Evolutionary conservation across 2,113 vertebrate species (phyloP).

Genomic region (Forbesichthys agassizii): DNA sequence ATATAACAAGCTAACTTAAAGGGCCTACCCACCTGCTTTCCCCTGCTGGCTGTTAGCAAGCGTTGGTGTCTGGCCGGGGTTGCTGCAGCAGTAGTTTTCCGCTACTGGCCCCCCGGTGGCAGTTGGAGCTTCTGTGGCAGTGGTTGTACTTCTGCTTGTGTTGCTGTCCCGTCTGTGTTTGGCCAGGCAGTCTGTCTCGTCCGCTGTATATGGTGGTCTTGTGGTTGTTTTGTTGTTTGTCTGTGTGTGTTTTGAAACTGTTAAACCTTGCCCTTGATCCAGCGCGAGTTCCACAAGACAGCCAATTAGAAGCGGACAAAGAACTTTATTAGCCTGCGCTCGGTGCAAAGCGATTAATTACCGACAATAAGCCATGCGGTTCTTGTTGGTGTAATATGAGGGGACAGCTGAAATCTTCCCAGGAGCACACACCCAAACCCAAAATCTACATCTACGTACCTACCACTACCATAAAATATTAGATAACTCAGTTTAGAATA

Average conservation of each 20-base stretch:
- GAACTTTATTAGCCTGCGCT: background rate
- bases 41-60: constrained; percentile 55
- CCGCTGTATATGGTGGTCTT: constrained; percentile 42
- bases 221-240: constrained; percentile 50
- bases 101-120: constrained; percentile 48
- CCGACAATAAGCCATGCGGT: background rate
- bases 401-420: background rate
- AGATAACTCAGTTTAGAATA: constrained; percentile 4
- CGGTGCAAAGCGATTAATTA: background rate
- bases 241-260: constrained; percentile 60
- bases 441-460: background rate
- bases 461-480: constrained; percentile 6
- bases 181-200: constrained; percentile 47
- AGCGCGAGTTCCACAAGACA: constrained; percentile 83
- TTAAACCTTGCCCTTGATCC: constrained; percentile 67
- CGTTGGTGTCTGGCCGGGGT: constrained; percentile 44
- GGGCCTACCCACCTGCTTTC: constrained; percentile 1
- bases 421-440: background rate
- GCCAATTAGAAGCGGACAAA: constrained; percentile 42
- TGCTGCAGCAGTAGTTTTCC: constrained; percentile 20
- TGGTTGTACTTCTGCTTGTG: constrained; percentile 55
- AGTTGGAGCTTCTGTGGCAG: constrained; percentile 58
- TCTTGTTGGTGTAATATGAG: background rate
- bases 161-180: constrained; percentile 47
- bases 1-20: constrained; percentile 68